Evolutionary conservation across 2,797 vertebrate genomes (phyloP), one percentile per base, ranked within the genome.

Genomic region (Thaleichthys pacificus): DNA sequence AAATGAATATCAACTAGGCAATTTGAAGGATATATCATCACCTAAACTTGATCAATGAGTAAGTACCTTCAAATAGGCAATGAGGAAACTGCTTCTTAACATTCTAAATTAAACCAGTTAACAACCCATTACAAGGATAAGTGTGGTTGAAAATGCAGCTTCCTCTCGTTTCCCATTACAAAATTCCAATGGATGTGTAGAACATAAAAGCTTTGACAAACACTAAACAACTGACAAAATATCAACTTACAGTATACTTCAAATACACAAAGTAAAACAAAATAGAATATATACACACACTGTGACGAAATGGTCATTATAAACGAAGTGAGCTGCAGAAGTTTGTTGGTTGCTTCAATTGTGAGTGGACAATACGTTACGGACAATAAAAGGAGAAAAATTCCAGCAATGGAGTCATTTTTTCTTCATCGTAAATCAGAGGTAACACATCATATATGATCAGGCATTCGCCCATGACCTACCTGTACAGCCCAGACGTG

Each of bases 41-140:
- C 86, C 82, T 80, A 84, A 85, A 12, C 88, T 83, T 85, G 78
- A 74, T 80, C 74, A 67, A 63, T 83, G 71, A 67, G 68, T 21
- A 58, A 22, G 56, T 15, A 21, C 56, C 22, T 9, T 58, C 56
- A 58, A 22, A 21, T 58, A 8, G 56, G 17, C 19, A 58, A 7
- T 58, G 19, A 22, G 19, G 56, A 6, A 21, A 21, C 6, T 22
- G 56, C 56, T 21, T 22, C 11, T 58, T 22, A 22, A 58, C 21
- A 58, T 58, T 6, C 19, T 11, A 58, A 58, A 58, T 7, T 32
- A 63, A 17, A 63, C 24, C 38, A 42, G 32, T 8, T 35, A 35
- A 47, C n/a, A 22, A 65, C 63, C 38, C 30, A 12, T 22, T n/a
- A 70, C 70, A 68, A 79, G 32, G 30, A 56, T 5, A 26, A 51